Base-by-base conservation (phyloP, 2,113 vertebrate species). In the Tragulus kanchil region DNA sequence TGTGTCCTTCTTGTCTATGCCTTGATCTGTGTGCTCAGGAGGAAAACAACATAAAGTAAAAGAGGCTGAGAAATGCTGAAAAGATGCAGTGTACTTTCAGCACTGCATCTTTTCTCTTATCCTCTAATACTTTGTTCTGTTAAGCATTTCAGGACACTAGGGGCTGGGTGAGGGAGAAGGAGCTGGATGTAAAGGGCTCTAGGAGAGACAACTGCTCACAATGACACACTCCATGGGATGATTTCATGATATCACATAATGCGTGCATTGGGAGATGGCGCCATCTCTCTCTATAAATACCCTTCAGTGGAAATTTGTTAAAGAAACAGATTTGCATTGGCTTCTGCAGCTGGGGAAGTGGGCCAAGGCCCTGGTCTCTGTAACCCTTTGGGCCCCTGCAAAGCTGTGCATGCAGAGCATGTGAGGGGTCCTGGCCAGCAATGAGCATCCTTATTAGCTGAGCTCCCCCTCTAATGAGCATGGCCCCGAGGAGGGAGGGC, bases 381-480 rank as follows among this genome's bases (percentile, higher is more conserved):
- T 62, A 19, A 85, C 62, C 86, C 78, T 48, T 58, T 16, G 58
- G 13, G 96, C 52, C 65, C 54, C 62, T 87, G 62, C 42, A 69
- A 86, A 59, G 58, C 82, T 36, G 3, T 31, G 71, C 28, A 73
- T 23, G 65, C 13, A 23, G 87, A 96, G 77, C 71, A 28, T 5
- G 73, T 6, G 17, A 0, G 0, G 81, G 85, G 93, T 81, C 82
- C 85, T 94, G 95, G 97, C 93, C 54, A n/a, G 97, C 94, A 23
- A 89, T 94, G 95, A 98, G 85, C 87, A 96, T 94, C 73, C 78
- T 75, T 17, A 21, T 64, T 82, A 96, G 82, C 62, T 6, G 58
- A 78, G 90, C 48, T 36, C 93, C 94, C 90, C 52, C 81, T 95
- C 96, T 97, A 98, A 98, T 95, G 95, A 97, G 83, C 83, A 73